Conservation (phyloP, 2,113 vertebrate genomes). For the Pristiophorus japonicus region DNA sequence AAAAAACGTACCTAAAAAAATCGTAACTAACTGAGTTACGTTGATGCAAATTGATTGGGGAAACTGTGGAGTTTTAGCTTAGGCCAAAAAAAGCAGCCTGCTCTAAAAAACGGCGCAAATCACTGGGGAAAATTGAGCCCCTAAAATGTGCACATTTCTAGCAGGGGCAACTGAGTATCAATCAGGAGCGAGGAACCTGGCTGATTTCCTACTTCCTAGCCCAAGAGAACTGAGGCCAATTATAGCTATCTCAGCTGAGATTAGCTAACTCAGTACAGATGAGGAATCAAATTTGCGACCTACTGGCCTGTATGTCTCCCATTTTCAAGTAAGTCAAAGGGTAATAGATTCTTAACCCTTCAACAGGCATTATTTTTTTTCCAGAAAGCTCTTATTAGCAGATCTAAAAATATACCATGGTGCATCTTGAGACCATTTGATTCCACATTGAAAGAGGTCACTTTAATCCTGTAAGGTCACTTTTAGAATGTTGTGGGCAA, state of each 20-base stretch:
- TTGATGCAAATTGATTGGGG: too few relatives aligned
- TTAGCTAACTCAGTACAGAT: neutral
- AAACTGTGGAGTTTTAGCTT: too few relatives aligned
- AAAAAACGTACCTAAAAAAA: too few relatives aligned
- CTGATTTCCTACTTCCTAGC: neutral
- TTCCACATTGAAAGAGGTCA: neutral
- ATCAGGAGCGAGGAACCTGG: neutral
- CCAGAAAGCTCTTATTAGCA: neutral
- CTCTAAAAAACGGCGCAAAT: too few relatives aligned
- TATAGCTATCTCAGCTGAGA: neutral
- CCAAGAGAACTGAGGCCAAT: neutral
- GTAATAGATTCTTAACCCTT: neutral
- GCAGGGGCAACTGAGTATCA: neutral
- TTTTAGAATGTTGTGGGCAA: neutral
- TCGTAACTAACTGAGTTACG: too few relatives aligned
- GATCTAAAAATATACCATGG: neutral
- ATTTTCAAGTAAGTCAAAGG: neutral
- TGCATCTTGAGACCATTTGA: neutral
- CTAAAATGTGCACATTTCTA: neutral
- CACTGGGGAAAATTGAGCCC: too few relatives aligned
- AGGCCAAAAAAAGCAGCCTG: too few relatives aligned
- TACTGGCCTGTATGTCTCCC: neutral
- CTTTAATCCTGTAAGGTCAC: neutral
- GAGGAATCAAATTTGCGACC: neutral
- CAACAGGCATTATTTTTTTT: neutral